A percentile compares a stretch with the other conserved stretches of the same genome.
Conservation (phyloP, 1,140 invertebrate species). For the Pogonus chalceus region DNA sequence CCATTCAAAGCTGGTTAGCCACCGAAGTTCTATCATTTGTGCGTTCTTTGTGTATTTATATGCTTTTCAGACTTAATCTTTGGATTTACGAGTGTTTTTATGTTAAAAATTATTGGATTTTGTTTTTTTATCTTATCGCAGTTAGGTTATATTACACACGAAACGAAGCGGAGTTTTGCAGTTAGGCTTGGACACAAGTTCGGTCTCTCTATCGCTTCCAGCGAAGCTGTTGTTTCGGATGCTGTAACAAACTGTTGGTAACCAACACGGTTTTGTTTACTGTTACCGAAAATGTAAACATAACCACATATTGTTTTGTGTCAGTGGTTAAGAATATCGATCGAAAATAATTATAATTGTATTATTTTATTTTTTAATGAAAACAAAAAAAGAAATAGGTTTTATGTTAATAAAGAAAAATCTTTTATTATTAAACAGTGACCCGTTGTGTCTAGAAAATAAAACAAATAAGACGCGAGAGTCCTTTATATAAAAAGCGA, state of each 20-base stretch:
- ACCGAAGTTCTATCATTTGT: background rate
- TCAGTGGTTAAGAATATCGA: background rate
- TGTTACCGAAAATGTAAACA: background rate
- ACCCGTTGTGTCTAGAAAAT: no score
- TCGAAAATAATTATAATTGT: no score
- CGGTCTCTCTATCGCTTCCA: no score
- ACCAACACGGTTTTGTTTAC: background rate
- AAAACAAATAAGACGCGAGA: no score
- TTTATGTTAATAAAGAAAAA: no score
- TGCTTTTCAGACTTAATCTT: constrained; percentile 2
- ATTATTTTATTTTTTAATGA: no score
- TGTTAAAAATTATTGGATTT: constrained; percentile 5
- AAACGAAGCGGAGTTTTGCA: background rate
- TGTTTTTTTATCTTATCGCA: constrained; percentile 2
- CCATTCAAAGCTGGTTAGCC: background rate
- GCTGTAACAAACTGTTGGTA: background rate
- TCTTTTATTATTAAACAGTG: no score
- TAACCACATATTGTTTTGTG: background rate
- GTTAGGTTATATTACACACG: background rate
- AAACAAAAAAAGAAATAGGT: no score
- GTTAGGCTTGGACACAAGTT: background rate
- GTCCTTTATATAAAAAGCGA: no score
- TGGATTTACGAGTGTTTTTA: background rate
- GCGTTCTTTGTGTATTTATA: background rate
- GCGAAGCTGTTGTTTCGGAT: background rate